These are phyloP conservation scores for Chymomyza amoena DNA, from an alignment of 2,888 invertebrate genomes.

Conservation along the genomic window DNA sequence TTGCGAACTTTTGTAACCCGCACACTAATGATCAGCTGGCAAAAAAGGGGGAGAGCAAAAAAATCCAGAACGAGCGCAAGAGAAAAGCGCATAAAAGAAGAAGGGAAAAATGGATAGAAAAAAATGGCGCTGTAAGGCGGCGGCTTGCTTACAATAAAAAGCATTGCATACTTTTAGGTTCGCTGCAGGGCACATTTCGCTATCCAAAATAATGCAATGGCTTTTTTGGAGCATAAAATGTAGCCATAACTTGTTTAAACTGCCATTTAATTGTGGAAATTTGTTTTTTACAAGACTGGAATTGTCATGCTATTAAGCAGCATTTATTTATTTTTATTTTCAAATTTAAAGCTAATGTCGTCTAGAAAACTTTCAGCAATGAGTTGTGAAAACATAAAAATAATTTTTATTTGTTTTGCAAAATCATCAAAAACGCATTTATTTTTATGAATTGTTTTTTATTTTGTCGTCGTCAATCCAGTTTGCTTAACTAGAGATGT, in stretches of 20 bases:
- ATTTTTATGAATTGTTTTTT: no score
- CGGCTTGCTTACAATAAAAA: neutral
- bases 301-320: no score
- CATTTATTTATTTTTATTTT: no score
- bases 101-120: neutral
- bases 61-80: no score
- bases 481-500: no score
- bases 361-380: no score
- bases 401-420: no score
- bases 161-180: neutral
- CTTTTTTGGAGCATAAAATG: neutral
- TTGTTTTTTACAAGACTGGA: neutral
- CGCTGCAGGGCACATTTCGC: neutral
- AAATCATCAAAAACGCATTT: no score
- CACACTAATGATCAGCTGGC: neutral
- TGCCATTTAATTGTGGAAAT: neutral
- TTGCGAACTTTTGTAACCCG: neutral
- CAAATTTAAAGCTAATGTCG: no score
- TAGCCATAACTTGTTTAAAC: neutral
- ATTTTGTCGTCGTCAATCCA: no score
- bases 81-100: neutral
- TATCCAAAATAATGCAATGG: neutral
- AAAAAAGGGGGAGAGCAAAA: neutral
- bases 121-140: neutral
- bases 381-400: no score